Conservation (phyloP, 2,113 vertebrate species). For the Nothobranchius kuhntae region DNA sequence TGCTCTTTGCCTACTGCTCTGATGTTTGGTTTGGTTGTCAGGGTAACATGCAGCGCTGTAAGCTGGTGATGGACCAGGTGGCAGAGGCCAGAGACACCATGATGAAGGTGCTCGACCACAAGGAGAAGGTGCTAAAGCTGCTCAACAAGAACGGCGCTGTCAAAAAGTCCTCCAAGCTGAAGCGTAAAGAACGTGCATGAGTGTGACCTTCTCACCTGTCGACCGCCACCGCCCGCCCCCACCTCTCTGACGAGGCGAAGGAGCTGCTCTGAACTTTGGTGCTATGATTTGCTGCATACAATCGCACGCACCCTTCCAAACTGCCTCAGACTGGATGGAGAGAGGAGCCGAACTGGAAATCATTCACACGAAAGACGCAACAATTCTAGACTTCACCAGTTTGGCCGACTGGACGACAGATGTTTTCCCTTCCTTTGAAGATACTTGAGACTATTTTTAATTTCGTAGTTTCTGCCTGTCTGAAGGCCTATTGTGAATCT, state of each 20-base stretch:
- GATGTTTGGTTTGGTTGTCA: constrained; percentile 55
- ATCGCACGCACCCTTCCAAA: constrained; percentile 58
- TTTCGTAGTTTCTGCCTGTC: constrained; percentile 44
- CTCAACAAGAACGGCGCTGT: constrained; percentile 95
- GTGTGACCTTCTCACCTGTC: background rate
- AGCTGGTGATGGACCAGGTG: constrained; percentile 99
- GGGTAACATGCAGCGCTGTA: constrained; percentile 99
- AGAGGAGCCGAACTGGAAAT: constrained; percentile 28
- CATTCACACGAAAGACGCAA: constrained; percentile 20
- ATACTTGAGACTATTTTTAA: constrained; percentile 41
- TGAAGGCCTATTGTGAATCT: constrained; percentile 23
- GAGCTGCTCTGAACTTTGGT: constrained; percentile 65
- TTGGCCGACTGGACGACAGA: constrained; percentile 9
- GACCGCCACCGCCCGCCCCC: background rate
- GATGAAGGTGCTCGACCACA: constrained; percentile 98
- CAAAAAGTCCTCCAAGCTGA: constrained; percentile 97
- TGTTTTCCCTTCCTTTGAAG: background rate
- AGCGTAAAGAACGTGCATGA: constrained; percentile 94
- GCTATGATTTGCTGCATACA: constrained; percentile 77
- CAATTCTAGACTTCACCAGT: constrained; percentile 30
- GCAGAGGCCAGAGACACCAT: constrained; percentile 97
- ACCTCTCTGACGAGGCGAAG: constrained; percentile 15
- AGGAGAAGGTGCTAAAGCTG: constrained; percentile 96
- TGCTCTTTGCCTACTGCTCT: background rate
- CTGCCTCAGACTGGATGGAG: constrained; percentile 35